Evolutionary conservation across 2,113 vertebrate genomes (phyloP).

Genomic region (Oreochromis tanganicae): DNA sequence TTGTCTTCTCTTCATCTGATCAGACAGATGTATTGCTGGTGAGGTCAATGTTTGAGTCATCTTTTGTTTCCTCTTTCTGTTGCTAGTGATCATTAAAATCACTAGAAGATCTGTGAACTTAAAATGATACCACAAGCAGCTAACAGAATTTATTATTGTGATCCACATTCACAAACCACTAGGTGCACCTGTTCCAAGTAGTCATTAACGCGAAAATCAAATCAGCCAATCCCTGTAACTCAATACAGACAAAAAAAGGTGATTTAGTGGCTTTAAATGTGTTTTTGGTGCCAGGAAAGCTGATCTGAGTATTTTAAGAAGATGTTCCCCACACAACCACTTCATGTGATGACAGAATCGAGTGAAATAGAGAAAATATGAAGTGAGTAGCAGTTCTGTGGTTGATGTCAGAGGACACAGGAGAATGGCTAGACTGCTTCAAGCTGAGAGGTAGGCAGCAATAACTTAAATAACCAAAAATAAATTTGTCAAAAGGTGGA

Average conservation of each 20-base stretch:
- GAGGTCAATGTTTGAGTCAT: not conserved
- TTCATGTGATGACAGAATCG: not conserved
- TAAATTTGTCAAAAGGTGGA: not conserved
- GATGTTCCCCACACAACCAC: fast-evolving
- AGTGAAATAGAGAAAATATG: not conserved
- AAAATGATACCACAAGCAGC: not conserved
- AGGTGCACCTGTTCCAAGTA: not conserved
- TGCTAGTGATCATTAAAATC: not conserved
- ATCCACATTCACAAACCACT: fast-evolving
- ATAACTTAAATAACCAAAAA: not conserved
- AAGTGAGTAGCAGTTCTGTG: not conserved
- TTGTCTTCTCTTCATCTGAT: not conserved
- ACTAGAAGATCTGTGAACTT: not conserved
- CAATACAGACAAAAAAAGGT: not conserved
- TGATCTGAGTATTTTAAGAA: not conserved
- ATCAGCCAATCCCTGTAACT: not conserved
- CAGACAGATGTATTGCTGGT: not conserved
- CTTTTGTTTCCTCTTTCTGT: not conserved
- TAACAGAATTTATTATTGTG: not conserved
- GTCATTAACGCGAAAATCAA: fast-evolving
- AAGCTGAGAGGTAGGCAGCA: not conserved
- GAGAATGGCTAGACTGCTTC: not conserved
- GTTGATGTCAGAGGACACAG: not conserved
- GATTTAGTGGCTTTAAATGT: not conserved
- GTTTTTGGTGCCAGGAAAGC: not conserved